Conservation (phyloP, 2,888 invertebrate genomes). For the Patella depressa region DNA sequence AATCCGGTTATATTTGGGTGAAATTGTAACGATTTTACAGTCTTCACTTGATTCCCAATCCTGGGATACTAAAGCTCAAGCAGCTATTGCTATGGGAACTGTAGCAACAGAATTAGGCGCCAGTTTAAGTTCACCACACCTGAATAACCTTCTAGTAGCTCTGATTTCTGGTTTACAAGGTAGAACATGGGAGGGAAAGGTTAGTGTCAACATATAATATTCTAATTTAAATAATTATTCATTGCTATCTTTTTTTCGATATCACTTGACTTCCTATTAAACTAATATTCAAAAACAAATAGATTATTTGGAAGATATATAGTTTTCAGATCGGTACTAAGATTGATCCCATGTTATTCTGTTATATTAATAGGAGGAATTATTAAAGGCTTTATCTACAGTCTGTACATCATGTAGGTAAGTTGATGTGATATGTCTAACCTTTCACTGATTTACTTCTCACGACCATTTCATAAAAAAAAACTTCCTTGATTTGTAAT, state of each 20-base stretch:
- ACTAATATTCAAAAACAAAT: not conserved
- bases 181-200: conserved; percentile 88
- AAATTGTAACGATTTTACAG: conserved; percentile 81
- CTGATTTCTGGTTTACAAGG: conserved; percentile 82
- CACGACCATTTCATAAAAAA: no score
- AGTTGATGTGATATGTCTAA: conserved; percentile 66
- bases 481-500: no score
- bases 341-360: no score
- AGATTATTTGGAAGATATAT: no score
- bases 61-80: conserved; percentile 90
- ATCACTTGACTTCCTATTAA: not conserved
- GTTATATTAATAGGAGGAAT: conserved; percentile 76
- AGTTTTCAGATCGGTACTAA: no score
- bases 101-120: conserved; percentile 81
- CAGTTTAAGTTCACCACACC: conserved; percentile 76
- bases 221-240: not conserved
- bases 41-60: conserved; percentile 84
- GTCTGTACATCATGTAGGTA: conserved; percentile 80
- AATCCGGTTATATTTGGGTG: conserved; percentile 82
- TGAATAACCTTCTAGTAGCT: conserved; percentile 77
- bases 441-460: no score
- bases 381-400: conserved; percentile 84
- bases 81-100: conserved; percentile 85
- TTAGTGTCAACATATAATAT: conserved; percentile 24
- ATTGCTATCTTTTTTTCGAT: not conserved